These are phyloP conservation scores for Ciconia nigra DNA, from an alignment of 2,797 vertebrate genomes.

Conservation along the genomic window DNA sequence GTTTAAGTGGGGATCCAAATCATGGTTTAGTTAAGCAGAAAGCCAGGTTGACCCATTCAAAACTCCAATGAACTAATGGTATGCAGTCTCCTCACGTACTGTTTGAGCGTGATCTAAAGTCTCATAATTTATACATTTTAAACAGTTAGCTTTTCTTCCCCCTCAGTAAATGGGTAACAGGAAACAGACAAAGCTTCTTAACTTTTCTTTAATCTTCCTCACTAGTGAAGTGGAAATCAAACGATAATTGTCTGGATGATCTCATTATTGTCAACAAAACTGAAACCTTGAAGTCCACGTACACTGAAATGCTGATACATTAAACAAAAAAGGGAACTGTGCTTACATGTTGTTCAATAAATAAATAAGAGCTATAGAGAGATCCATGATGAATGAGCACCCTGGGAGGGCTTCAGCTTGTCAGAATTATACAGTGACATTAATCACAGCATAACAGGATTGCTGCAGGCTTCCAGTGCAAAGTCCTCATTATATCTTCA, in stretches of 20 bases:
- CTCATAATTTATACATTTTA: constrained; percentile 48
- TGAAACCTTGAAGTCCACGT: constrained; percentile 72
- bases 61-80: neutral
- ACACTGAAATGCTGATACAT: constrained; percentile 68
- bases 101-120: neutral
- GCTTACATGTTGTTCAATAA: constrained; percentile 74
- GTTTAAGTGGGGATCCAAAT: neutral
- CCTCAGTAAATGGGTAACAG: constrained; percentile 70
- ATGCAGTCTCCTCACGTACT: neutral
- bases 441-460: constrained; percentile 64
- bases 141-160: constrained; percentile 32
- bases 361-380: constrained; percentile 72
- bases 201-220: constrained; percentile 79
- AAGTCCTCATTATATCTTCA: constrained; percentile 68
- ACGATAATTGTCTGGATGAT: constrained; percentile 78
- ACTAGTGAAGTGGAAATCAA: constrained; percentile 74
- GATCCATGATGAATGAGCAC: constrained; percentile 41
- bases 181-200: constrained; percentile 75
- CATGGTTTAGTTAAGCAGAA: neutral
- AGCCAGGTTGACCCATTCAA: neutral
- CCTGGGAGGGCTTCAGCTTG: constrained; percentile 34
- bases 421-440: constrained; percentile 62
- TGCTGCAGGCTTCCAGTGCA: constrained; percentile 56
- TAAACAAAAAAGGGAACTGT: constrained; percentile 69
- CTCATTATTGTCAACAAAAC: constrained; percentile 80